phyloP scores from a whole-genome alignment of 2,797 vertebrate genomes.

The Hylomyscus alleni region DNA sequence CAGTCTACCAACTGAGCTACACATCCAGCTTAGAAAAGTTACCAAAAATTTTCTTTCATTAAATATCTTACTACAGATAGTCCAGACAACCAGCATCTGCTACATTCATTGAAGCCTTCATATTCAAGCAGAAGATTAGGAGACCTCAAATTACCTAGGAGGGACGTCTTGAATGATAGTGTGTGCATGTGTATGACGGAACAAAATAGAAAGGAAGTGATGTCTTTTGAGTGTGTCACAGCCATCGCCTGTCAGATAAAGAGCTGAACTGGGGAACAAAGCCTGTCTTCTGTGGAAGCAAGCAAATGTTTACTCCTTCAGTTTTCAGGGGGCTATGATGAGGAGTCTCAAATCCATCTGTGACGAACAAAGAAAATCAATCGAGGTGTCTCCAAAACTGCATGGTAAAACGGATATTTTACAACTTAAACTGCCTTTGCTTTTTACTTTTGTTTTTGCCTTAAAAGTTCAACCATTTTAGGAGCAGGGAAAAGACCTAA shows the following conservation, averaged over 20 bases:
- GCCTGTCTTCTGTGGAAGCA: neutral
- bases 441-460: conserved; percentile 15
- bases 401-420: neutral
- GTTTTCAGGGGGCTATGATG: neutral
- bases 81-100: conserved; percentile 31
- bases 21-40: neutral
- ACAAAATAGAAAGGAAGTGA: neutral
- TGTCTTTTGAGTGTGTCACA: conserved; percentile 15
- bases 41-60: neutral
- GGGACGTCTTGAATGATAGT: conserved; percentile 47
- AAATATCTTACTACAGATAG: conserved; percentile 16
- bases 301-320: conserved; percentile 4
- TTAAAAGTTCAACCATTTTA: conserved; percentile 15
- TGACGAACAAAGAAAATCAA: neutral
- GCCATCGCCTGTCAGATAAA: neutral
- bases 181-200: conserved; percentile 3
- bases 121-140: conserved; percentile 29
- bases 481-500: neutral
- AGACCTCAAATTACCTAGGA: conserved; percentile 70
- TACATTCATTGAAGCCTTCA: conserved; percentile 38
- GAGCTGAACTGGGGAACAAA: neutral
- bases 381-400: neutral
- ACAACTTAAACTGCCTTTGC: neutral
- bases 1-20: neutral
- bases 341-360: neutral